A percentile compares a stretch with the other conserved stretches of the same genome.
Evolutionary conservation across 1,140 invertebrate genomes (phyloP).

Genomic region (Bombus difficillimus): DNA sequence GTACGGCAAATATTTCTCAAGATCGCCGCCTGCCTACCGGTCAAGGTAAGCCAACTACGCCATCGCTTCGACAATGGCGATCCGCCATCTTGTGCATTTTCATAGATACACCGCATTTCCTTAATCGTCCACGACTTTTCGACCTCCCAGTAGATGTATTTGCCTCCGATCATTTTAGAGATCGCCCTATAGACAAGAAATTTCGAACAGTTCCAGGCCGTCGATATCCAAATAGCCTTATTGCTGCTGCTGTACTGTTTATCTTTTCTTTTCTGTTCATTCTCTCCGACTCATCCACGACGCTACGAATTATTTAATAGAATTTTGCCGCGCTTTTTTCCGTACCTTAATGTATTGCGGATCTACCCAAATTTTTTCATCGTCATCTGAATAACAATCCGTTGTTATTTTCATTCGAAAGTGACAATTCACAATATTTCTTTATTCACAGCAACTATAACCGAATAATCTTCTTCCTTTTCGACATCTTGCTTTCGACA

Average conservation of each 20-base stretch:
- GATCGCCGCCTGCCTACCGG: constrained; percentile 84
- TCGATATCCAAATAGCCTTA: not conserved
- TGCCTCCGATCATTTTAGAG: constrained; percentile 13
- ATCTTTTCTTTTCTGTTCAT: constrained; percentile 20
- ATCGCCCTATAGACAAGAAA: constrained; percentile 31
- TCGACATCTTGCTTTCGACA: constrained; percentile 60
- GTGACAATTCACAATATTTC: not conserved
- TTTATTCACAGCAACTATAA: not conserved
- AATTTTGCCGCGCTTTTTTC: constrained; percentile 69
- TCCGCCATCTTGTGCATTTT: constrained; percentile 67
- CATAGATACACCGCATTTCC: constrained; percentile 42
- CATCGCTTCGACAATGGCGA: constrained; percentile 67
- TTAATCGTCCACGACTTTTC: constrained; percentile 18
- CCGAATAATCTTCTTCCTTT: constrained; percentile 31
- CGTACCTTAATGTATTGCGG: not conserved
- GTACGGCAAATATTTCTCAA: constrained; percentile 84
- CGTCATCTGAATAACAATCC: too few relatives aligned
- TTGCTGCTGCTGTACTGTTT: not conserved
- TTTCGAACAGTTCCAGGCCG: not conserved
- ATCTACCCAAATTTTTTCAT: not conserved
- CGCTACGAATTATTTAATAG: constrained; percentile 40
- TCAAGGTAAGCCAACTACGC: constrained; percentile 84
- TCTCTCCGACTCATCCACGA: constrained; percentile 27
- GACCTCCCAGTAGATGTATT: constrained; percentile 42
- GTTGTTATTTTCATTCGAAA: not conserved